Base-by-base conservation (phyloP, 2,797 vertebrate genomes). In the Neopelma chrysocephalum region DNA sequence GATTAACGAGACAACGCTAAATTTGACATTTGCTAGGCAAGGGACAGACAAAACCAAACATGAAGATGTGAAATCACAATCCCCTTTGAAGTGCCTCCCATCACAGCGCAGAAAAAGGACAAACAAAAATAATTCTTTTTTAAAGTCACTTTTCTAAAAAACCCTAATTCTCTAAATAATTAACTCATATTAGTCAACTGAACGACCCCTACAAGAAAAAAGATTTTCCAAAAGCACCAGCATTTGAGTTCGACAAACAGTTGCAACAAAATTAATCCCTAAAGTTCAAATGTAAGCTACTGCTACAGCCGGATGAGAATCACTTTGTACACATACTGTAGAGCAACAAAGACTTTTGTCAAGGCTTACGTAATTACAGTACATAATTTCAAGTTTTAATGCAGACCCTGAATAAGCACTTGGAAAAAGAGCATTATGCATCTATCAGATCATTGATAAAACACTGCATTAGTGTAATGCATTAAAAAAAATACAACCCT, bases 361-460 rank as follows among this genome's bases (percentile, higher is more conserved):
- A 87, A 75, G 3, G 64, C 93, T 93, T 94, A 84, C n/a, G 47
- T 96, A 93, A 96, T 95, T 96, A 93, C 84, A 96, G 92, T 95
- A 93, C 87, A 96, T 96, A 94, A 97, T 96, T 97, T 95, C 94
- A 93, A 94, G 91, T 97, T 95, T 89, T 94, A 97, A 96, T 92
- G 92, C 82, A 87, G 93, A 92, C 50, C 66, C 56, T 77, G 3
- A 96, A 89, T 77, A 94, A 92, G 87, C 62, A 81, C 90, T 94
- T 83, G 88, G 76, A 96, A 96, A 96, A 94, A 91, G 60, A 68
- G 90, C 81, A 93, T 95, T 97, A 96, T 95, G 90, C 81, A 93
- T 95, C 93, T 95, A 96, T 97, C 96, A 95, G 97, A 96, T 97
- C 94, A 96, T 83, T 95, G 95, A 96, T 94, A 96, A 96, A 97